Conservation (phyloP, 2,888 invertebrate genomes). For the Sussaba pulchella region DNA sequence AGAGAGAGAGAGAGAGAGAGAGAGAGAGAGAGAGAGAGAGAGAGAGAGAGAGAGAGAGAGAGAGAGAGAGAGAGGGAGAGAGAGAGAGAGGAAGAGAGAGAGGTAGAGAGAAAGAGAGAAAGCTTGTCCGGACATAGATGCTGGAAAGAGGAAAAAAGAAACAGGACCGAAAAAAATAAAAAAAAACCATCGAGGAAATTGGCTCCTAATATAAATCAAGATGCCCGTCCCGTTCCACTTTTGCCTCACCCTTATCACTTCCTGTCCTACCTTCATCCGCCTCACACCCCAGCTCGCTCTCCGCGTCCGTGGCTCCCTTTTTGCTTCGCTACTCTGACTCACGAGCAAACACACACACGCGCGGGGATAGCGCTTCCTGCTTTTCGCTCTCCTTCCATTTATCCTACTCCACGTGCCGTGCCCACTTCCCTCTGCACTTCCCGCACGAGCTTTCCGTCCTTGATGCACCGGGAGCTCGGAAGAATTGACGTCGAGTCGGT, state of each 20-base stretch:
- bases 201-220: slow-evolving; percentile 74
- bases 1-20: slow-evolving; percentile 22
- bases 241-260: slow-evolving; percentile 62
- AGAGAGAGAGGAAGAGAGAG: background rate
- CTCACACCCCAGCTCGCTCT: slow-evolving; percentile 19
- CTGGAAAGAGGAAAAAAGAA: slow-evolving; percentile 61
- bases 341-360: slow-evolving; percentile 1
- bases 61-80: slow-evolving; percentile 10
- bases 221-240: slow-evolving; percentile 63
- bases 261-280: slow-evolving; percentile 46
- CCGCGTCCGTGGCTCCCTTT: slow-evolving; percentile 9
- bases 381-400: slow-evolving; percentile 58
- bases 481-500: slow-evolving; percentile 9
- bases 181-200: slow-evolving; percentile 71
- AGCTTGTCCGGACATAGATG: background rate
- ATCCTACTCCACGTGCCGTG: slow-evolving; percentile 46
- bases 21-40: background rate
- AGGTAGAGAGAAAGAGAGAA: slow-evolving; percentile 26
- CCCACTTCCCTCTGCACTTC: slow-evolving; percentile 45
- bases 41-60: slow-evolving; percentile 4
- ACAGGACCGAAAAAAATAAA: slow-evolving; percentile 60
- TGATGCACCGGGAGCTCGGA: slow-evolving; percentile 12
- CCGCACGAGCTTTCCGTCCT: slow-evolving; percentile 44
- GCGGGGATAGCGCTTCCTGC: slow-evolving; percentile 28
- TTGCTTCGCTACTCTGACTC: background rate